phyloP scores from a whole-genome alignment of 2,113 vertebrate species.

The Dipodomys merriami region DNA sequence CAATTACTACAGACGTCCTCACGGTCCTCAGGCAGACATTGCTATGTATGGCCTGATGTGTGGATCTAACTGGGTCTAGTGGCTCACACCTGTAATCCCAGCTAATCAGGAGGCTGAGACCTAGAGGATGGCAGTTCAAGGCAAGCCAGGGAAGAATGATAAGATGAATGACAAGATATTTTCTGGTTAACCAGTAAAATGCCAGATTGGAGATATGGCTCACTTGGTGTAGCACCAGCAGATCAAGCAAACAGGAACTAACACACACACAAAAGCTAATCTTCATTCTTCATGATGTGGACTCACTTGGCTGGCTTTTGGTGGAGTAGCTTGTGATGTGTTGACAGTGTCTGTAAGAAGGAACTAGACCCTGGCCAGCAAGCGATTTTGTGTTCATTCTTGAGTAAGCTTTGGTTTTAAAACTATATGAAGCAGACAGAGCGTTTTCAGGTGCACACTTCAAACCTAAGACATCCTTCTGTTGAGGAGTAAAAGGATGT shows the following conservation, averaged over 20 bases:
- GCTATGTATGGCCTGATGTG: no score
- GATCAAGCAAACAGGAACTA: no score
- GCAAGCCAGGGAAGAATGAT: neutral
- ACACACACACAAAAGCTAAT: neutral
- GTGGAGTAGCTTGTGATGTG: neutral
- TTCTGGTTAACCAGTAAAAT: no score
- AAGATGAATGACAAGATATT: neutral
- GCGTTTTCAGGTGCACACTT: neutral
- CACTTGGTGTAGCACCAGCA: no score
- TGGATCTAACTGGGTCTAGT: no score
- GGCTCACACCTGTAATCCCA: no score
- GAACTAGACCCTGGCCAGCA: neutral
- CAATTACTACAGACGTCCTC: no score
- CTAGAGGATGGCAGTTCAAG: no score
- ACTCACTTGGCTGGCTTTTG: neutral
- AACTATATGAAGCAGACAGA: neutral
- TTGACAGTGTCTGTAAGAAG: neutral
- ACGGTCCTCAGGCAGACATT: no score
- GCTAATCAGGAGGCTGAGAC: no score
- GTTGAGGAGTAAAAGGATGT: neutral
- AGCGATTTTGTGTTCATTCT: neutral
- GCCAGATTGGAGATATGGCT: no score
- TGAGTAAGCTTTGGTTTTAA: slow-evolving; percentile 15
- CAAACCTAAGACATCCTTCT: neutral
- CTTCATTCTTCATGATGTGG: neutral